Percentiles rank a stretch among this genome's conserved stretches.
Evolutionary conservation across 2,797 vertebrate species (phyloP).

Genomic region (Falco novaeseelandiae): DNA sequence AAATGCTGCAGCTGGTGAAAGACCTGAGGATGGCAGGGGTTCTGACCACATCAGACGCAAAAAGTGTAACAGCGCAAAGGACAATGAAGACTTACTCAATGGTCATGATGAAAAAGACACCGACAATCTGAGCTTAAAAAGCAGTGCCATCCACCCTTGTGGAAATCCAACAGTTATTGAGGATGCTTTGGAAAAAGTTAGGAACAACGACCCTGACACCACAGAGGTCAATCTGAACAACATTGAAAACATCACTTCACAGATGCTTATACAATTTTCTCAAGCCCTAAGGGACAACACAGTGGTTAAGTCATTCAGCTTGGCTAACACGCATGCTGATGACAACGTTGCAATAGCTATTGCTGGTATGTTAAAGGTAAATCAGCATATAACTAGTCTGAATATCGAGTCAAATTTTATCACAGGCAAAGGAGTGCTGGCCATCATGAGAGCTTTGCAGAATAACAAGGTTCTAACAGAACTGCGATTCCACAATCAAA

Average conservation of each 20-base stretch:
- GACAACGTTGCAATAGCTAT: slow-evolving; percentile 88
- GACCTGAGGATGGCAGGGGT: neutral
- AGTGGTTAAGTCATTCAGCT: slow-evolving; percentile 85
- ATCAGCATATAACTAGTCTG: slow-evolving; percentile 85
- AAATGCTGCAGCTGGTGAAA: slow-evolving; percentile 55
- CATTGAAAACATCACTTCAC: slow-evolving; percentile 89
- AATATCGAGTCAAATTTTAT: slow-evolving; percentile 98
- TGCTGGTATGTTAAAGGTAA: slow-evolving; percentile 89
- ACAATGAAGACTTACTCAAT: slow-evolving; percentile 69
- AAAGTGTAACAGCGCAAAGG: slow-evolving; percentile 66
- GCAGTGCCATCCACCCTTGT: slow-evolving; percentile 71
- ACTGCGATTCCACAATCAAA: slow-evolving; percentile 96
- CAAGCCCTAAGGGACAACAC: slow-evolving; percentile 90
- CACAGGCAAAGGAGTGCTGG: slow-evolving; percentile 91
- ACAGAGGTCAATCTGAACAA: slow-evolving; percentile 96
- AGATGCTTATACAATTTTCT: slow-evolving; percentile 87
- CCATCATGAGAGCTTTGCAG: slow-evolving; percentile 89
- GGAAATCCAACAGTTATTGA: slow-evolving; percentile 94
- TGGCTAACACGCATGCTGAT: slow-evolving; percentile 93
- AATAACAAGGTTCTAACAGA: slow-evolving; percentile 87
- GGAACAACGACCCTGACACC: slow-evolving; percentile 85
- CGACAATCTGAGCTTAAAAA: slow-evolving; percentile 57
- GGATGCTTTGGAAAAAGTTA: slow-evolving; percentile 87
- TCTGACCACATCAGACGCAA: slow-evolving; percentile 58
- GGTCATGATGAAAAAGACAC: slow-evolving; percentile 67